phyloP scores from a whole-genome alignment of 2,888 invertebrate species.

The Fabriciana adippe region DNA sequence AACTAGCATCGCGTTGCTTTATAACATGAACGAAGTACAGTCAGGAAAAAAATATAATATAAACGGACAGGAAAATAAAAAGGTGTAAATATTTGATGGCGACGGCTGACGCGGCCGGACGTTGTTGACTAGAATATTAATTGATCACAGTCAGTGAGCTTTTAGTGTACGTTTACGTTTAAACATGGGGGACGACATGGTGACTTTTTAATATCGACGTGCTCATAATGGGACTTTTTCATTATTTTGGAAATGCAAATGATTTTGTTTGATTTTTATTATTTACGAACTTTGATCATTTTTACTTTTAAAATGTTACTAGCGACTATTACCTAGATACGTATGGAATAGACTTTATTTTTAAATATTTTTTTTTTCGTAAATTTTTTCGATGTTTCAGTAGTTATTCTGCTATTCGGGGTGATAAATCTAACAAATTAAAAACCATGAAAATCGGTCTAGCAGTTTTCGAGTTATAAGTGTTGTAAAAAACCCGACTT shows the following conservation, averaged over 20 bases:
- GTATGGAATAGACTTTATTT: too few relatives aligned
- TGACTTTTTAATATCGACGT: slow-evolving; percentile 27
- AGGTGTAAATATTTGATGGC: slow-evolving; percentile 56
- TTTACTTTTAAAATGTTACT: too few relatives aligned
- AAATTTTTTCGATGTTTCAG: too few relatives aligned
- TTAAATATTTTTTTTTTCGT: too few relatives aligned
- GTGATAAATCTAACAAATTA: too few relatives aligned
- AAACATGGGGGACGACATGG: slow-evolving; percentile 24
- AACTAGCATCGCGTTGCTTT: slow-evolving; percentile 24
- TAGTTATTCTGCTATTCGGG: too few relatives aligned
- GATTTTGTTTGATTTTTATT: too few relatives aligned
- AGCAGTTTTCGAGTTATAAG: too few relatives aligned
- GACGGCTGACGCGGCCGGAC: slow-evolving; percentile 47
- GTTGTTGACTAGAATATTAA: slow-evolving; percentile 60
- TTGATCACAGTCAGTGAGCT: slow-evolving; percentile 46
- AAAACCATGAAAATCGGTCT: too few relatives aligned
- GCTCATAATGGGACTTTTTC: slow-evolving; percentile 8
- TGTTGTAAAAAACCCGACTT: too few relatives aligned
- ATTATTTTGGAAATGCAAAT: background rate
- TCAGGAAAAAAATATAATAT: slow-evolving; percentile 24
- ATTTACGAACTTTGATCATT: too few relatives aligned
- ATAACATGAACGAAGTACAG: slow-evolving; percentile 23
- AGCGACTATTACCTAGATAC: too few relatives aligned
- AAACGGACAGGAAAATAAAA: slow-evolving; percentile 48
- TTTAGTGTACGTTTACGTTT: slow-evolving; percentile 36